phyloP scores from a whole-genome alignment of 2,888 invertebrate species.

The Tinea pellionella region DNA sequence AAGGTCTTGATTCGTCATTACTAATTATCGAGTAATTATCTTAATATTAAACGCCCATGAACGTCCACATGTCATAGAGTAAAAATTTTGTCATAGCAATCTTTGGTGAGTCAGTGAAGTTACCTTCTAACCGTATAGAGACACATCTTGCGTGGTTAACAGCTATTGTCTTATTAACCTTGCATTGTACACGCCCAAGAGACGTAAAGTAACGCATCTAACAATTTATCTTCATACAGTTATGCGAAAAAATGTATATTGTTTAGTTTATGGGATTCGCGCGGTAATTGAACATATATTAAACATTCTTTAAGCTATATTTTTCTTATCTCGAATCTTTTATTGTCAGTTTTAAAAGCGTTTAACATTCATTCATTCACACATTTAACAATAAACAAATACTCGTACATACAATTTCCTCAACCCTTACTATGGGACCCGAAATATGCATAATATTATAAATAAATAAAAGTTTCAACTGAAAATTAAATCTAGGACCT shows the following conservation, averaged over 20 bases:
- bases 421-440: too few species aligned
- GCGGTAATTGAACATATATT: background rate
- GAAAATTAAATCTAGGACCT: too few species aligned
- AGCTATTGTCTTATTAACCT: constrained; percentile 1
- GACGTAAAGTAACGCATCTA: background rate
- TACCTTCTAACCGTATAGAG: background rate
- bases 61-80: background rate
- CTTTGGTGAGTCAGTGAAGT: background rate
- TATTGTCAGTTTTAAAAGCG: background rate
- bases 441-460: too few species aligned
- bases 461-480: too few species aligned
- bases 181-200: constrained; percentile 1
- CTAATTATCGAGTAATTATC: too few species aligned
- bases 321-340: background rate
- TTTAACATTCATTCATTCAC: too few species aligned
- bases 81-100: background rate
- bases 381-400: too few species aligned
- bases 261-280: background rate
- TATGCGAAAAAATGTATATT: constrained; percentile 3
- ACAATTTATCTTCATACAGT: constrained; percentile 1
- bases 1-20: too few species aligned
- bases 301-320: background rate
- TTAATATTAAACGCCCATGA: background rate
- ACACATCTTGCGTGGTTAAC: background rate
- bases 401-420: too few species aligned